Evolutionary conservation across 2,113 vertebrate genomes (phyloP), one percentile per base, ranked within the genome.

Genomic region (Nibea coibor): DNA sequence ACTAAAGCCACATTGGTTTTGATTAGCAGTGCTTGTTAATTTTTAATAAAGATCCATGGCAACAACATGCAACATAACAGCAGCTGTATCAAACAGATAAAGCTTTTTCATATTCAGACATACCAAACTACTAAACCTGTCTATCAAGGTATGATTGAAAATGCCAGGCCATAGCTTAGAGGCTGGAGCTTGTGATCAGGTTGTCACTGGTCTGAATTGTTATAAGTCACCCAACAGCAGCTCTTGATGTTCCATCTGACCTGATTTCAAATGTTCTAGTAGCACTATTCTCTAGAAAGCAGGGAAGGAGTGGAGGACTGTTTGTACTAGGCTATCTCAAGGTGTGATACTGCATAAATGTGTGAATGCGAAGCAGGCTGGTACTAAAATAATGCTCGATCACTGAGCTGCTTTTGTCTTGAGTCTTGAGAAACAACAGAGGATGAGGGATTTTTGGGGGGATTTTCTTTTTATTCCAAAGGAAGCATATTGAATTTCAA

Each of bases 301-400:
- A 80, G 43, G 22, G 39, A 76, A 68, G 10, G 53, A 63, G 67
- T 12, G 42, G 73, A 78, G 79, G 58, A 84, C 85, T 81, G 63
- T 86, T 87, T 89, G 87, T 92, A 84, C 85, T 78, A 50, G 63
- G 57, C 50, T 58, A 35, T 67, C 64, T 65, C 61, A 73, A 85
- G 82, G 83, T 73, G 85, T 79, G 83, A 90, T 81, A 82, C 68
- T 72, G 47, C 79, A 81, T 79, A 56, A 83, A 88, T 77, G 80
- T 90, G 81, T 83, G 82, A 90, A 70, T 80, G 53, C 83, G 79
- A 82, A 75, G 69, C 74, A 75, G 54, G 50, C 82, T 73, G 57
- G 24, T 68, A 56, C 67, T 74, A 69, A 72, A 90, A 82, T 66
- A 75, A 58, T 59, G 54, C 56, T n/a, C 31, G 53, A 53, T 57